Evolutionary conservation across 35 echinoderm and acorn worm species (phyloP), one percentile per base, ranked within the genome.

Genomic region (Holothuria glaberrima): DNA sequence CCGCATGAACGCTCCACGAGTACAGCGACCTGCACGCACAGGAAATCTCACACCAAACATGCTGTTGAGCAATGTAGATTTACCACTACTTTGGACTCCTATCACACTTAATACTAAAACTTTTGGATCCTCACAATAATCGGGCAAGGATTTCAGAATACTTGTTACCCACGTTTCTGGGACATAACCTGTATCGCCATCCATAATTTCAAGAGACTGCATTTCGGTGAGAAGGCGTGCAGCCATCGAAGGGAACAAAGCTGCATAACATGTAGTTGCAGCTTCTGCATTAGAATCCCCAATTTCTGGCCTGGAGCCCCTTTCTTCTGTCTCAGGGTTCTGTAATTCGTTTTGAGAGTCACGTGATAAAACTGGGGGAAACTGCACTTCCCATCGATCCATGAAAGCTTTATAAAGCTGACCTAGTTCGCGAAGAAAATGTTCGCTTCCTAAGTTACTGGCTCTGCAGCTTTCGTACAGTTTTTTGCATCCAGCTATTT

Each of bases 61-160:
- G 57, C 57, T 84, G n/a, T 84, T 84, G 9, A 84, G 54, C 31
- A 84, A 57, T 61, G 80, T 84, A 12, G 80, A 84, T 52, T 84
- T 84, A 3, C 80, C 80, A 84, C 80, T 84, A 64, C 80, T 84
- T 61, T 84, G 80, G 19, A 84, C 59, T 0, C 80, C 80, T 36
- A 84, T 84, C 6, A 84, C 80, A 61, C 54, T 61, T 6, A 84
- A 28, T 18, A 84, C 80, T 0, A 61, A 62, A 6, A 84, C 52
- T 27, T 64, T 84, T 5, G 29, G 59, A 52, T 84, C 32, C 4
- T 25, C 46, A 22, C 61, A 32, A 25, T 84, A 62, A 28, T 3
- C 3, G 16, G 17, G 18, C 33, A 84, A 28, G 6, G 30, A 10
- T 6, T 84, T 27, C 0, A 84, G 80, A 14, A 84, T 54, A 27